phyloP scores from a whole-genome alignment of 2,888 invertebrate genomes.

The Ornithoptera alexandrae region DNA sequence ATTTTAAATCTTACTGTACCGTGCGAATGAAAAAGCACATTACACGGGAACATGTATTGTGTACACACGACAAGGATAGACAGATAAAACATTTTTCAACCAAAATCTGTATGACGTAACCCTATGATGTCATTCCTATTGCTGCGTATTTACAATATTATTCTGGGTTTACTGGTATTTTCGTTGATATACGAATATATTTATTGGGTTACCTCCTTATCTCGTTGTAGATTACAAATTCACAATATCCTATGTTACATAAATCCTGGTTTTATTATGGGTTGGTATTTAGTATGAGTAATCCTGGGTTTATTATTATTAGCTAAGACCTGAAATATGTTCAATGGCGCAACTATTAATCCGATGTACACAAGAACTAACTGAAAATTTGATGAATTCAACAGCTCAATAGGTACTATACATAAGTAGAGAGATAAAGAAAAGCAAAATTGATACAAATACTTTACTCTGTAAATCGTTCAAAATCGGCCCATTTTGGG shows the following conservation, averaged over 20 bases:
- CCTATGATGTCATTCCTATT: conserved; percentile 70
- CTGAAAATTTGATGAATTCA: too few species aligned
- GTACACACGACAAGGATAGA: conserved; percentile 43
- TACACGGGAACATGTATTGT: background rate
- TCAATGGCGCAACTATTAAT: too few species aligned
- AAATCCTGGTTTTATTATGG: too few species aligned
- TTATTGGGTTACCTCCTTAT: background rate
- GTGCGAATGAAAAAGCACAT: conserved; percentile 10
- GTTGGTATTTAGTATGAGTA: too few species aligned
- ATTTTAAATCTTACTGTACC: background rate
- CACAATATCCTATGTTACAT: too few species aligned
- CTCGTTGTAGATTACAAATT: too few species aligned
- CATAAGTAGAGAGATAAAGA: too few species aligned
- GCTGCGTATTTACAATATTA: conserved; percentile 36
- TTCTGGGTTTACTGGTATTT: conserved; percentile 27
- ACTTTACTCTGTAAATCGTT: conserved; percentile 15
- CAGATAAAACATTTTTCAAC: conserved; percentile 35
- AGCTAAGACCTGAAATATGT: too few species aligned
- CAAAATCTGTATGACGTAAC: conserved; percentile 60
- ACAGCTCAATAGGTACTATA: too few species aligned
- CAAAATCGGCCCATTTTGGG: conserved; percentile 23
- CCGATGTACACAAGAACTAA: too few species aligned
- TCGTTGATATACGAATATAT: background rate
- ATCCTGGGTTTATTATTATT: too few species aligned
- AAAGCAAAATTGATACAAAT: too few species aligned